phyloP scores from a whole-genome alignment of 2,113 vertebrate genomes.

The Macroglossus sobrinus region DNA sequence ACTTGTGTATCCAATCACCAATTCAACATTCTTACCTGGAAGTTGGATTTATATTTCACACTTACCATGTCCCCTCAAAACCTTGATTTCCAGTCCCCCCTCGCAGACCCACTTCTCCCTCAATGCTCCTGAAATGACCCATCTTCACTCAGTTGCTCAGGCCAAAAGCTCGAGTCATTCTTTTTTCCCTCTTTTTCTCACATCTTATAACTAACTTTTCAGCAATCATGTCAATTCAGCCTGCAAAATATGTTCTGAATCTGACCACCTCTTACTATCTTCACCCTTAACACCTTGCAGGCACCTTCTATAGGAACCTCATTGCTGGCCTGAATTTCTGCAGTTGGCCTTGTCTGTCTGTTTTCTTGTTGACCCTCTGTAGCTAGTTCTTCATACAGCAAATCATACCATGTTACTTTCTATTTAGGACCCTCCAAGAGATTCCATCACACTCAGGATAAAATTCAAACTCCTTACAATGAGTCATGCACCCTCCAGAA shows the following conservation, averaged over 20 bases:
- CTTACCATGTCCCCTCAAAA: not conserved
- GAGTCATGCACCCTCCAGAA: not conserved
- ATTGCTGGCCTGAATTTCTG: not conserved
- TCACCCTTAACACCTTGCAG: not conserved
- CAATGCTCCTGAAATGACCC: not conserved
- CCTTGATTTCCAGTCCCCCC: not conserved
- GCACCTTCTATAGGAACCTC: not conserved
- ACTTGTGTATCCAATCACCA: not conserved
- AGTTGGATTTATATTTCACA: not conserved
- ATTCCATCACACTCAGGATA: not conserved
- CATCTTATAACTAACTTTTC: not conserved
- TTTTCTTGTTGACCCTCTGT: not conserved
- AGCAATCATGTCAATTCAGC: not conserved
- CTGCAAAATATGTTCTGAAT: not conserved
- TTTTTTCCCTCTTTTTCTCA: not conserved
- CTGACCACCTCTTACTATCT: not conserved
- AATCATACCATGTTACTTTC: not conserved
- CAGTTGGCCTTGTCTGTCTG: not conserved
- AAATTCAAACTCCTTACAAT: not conserved
- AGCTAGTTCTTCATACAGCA: not conserved
- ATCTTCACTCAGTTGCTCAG: not conserved
- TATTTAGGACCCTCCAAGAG: not conserved
- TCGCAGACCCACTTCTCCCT: not conserved
- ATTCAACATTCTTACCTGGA: not conserved
- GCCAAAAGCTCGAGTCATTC: not conserved